Evolutionary conservation across 2,888 invertebrate genomes (phyloP).

Genomic region (Lordiphosa fenestrarum): DNA sequence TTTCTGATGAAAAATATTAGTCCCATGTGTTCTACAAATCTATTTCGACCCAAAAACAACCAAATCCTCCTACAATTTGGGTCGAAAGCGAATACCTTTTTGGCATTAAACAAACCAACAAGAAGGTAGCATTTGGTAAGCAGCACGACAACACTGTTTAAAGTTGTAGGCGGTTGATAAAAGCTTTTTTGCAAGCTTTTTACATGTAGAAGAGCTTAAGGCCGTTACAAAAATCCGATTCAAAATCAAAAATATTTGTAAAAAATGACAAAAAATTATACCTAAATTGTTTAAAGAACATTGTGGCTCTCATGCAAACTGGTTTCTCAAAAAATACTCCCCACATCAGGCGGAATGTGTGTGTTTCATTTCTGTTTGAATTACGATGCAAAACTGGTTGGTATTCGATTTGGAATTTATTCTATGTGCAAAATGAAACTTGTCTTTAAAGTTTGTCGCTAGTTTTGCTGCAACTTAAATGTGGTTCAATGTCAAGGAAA

Average conservation of each 20-base stretch:
- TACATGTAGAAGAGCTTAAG: too few relatives aligned
- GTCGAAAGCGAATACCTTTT: too few relatives aligned
- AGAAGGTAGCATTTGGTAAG: conserved; percentile 5
- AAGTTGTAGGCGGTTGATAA: conserved; percentile 9
- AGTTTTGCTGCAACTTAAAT: conserved; percentile 30
- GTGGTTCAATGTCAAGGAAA: conserved; percentile 72
- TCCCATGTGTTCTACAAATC: too few relatives aligned
- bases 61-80: too few relatives aligned
- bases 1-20: too few relatives aligned
- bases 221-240: too few relatives aligned
- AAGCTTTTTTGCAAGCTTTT: conserved; percentile 20
- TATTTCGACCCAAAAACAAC: too few relatives aligned
- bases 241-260: not conserved
- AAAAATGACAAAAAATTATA: conserved; percentile 1
- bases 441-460: conserved; percentile 34
- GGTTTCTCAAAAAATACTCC: conserved; percentile 13
- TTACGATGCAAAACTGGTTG: conserved; percentile 48
- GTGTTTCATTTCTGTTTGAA: too few relatives aligned
- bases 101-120: too few relatives aligned
- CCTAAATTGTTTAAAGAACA: conserved; percentile 3
- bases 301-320: conserved; percentile 5
- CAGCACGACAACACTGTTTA: conserved; percentile 30
- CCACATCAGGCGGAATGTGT: too few relatives aligned
- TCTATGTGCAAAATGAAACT: conserved; percentile 46
- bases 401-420: conserved; percentile 53